Percentiles rank a stretch among this genome's conserved stretches.
phyloP scores from a whole-genome alignment of 2,113 vertebrate genomes.

The Oophaga pumilio region DNA sequence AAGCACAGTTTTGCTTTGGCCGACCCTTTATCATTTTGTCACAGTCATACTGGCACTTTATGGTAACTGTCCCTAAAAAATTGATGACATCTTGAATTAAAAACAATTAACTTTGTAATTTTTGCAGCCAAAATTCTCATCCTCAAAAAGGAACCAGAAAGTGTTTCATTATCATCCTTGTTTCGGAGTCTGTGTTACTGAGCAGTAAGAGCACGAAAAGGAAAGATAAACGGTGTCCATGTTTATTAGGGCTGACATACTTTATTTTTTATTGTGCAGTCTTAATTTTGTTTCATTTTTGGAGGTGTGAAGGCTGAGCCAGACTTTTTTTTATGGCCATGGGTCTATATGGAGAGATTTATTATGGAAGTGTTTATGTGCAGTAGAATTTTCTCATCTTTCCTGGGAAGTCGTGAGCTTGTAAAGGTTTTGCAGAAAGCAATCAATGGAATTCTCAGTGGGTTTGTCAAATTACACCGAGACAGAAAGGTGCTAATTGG shows the following conservation, averaged over 20 bases:
- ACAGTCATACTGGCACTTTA: neutral
- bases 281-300: constrained; percentile 27
- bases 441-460: constrained; percentile 64
- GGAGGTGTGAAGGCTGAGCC: constrained; percentile 24
- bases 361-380: constrained; percentile 40
- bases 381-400: constrained; percentile 30
- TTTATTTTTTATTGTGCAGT: constrained; percentile 26
- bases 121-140: neutral
- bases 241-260: constrained; percentile 32
- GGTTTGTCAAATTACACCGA: constrained; percentile 45
- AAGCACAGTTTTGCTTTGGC: neutral
- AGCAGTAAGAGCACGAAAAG: neutral
- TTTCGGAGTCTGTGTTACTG: neutral
- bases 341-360: constrained; percentile 6
- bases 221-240: neutral
- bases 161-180: constrained; percentile 32
- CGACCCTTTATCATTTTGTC: neutral
- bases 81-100: neutral
- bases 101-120: constrained; percentile 6
- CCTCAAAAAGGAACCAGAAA: neutral
- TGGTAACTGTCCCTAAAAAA: neutral
- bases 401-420: constrained; percentile 54
- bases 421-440: constrained; percentile 60
- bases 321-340: constrained; percentile 18
- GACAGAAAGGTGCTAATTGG: constrained; percentile 59